These are phyloP conservation scores for Parazoanthus darwini DNA, from an alignment of 92 coral and sea anemone genomes.

Conservation along the genomic window DNA sequence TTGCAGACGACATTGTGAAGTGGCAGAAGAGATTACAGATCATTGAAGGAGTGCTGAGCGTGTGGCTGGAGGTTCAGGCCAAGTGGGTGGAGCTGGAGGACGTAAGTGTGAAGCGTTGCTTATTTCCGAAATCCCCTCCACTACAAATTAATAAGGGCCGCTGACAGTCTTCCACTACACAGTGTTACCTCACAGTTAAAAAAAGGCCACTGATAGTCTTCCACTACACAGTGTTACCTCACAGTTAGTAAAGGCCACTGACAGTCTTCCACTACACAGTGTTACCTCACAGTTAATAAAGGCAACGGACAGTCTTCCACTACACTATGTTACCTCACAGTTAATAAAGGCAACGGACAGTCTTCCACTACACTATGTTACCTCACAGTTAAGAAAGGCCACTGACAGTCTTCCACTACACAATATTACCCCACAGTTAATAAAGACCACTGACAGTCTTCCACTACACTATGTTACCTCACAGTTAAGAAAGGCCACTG, in stretches of 20 bases:
- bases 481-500: background rate
- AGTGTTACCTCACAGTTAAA: background rate
- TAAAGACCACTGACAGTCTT: too few relatives aligned
- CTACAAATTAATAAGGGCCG: background rate
- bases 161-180: too few relatives aligned
- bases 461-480: too few relatives aligned
- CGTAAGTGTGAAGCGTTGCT: slow-evolving; percentile 53
- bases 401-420: too few relatives aligned
- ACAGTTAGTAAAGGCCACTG: too few relatives aligned
- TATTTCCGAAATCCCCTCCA: too few relatives aligned
- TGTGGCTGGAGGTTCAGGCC: slow-evolving; percentile 98
- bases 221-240: background rate
- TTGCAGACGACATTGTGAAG: slow-evolving; percentile 93
- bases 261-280: background rate
- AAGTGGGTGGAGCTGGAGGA: slow-evolving; percentile 98
- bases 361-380: background rate
- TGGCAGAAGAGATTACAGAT: slow-evolving; percentile 99
- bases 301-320: too few relatives aligned
- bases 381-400: background rate
- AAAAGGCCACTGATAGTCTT: background rate
- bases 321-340: background rate
- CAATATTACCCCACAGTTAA: background rate
- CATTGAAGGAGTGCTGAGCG: slow-evolving; percentile 90
- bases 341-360: background rate
- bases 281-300: too few relatives aligned